phyloP scores from a whole-genome alignment of 2,113 vertebrate species.

The Lophura nycthemera region DNA sequence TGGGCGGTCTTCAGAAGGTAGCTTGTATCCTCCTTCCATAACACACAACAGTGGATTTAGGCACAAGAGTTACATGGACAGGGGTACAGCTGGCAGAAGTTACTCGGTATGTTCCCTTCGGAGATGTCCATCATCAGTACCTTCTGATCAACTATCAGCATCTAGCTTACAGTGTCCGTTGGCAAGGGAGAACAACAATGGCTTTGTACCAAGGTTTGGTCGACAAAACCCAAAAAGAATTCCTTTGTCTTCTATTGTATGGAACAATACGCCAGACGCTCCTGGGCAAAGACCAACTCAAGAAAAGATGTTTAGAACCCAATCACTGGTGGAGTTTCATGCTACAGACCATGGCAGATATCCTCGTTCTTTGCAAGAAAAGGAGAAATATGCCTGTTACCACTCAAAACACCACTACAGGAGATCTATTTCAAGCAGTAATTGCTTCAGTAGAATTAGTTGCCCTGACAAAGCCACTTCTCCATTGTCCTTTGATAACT shows the following conservation, averaged over 20 bases:
- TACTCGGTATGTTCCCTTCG: conserved; percentile 70
- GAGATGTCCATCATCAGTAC: conserved; percentile 41
- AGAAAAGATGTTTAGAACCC: conserved; percentile 56
- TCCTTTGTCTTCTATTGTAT: conserved; percentile 81
- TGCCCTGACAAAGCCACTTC: conserved; percentile 42
- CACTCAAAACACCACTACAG: conserved; percentile 61
- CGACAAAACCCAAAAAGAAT: conserved; percentile 75
- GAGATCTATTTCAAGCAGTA: conserved; percentile 36
- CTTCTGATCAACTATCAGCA: conserved; percentile 61
- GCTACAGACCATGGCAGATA: conserved; percentile 10
- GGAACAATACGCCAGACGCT: conserved; percentile 71
- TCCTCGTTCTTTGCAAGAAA: conserved; percentile 56
- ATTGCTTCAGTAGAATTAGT: conserved; percentile 36
- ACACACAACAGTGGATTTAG: conserved; percentile 63
- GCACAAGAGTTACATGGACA: conserved; percentile 41
- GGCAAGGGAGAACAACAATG: conserved; percentile 53
- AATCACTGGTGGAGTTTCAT: conserved; percentile 74
- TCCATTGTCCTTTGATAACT: conserved; percentile 62
- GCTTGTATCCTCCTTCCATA: conserved; percentile 64
- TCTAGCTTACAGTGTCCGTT: conserved; percentile 65
- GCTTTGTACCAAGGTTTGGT: conserved; percentile 58
- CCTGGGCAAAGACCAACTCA: conserved; percentile 33
- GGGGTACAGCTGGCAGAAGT: conserved; percentile 68
- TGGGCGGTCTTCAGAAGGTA: conserved; percentile 74
- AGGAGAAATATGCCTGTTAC: conserved; percentile 55